Conservation (phyloP, 1,140 invertebrate species). For the Cardiocondyla obscurior region DNA sequence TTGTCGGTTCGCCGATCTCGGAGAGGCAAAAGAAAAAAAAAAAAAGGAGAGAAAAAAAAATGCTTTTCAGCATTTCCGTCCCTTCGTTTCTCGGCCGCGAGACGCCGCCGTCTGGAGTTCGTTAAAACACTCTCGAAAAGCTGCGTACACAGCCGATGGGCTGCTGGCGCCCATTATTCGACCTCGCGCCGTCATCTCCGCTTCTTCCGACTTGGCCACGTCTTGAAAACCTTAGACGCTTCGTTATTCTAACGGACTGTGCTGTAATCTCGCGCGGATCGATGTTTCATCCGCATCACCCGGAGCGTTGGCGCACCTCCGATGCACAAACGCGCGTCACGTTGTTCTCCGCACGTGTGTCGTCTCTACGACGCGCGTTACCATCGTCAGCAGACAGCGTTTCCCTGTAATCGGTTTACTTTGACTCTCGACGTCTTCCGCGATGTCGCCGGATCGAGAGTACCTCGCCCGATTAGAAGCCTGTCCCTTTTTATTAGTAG, state of each 20-base stretch:
- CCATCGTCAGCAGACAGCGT: not conserved
- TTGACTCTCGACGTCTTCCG: not conserved
- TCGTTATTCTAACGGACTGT: not conserved
- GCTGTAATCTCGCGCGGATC: slow-evolving; percentile 23
- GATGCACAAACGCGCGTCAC: not conserved
- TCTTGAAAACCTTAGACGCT: slow-evolving; percentile 42
- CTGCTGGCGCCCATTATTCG: slow-evolving; percentile 35
- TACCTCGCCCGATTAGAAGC: not conserved
- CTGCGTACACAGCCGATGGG: slow-evolving; percentile 46
- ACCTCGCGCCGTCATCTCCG: not conserved
- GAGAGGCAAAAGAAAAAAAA: no score
- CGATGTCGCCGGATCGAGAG: not conserved
- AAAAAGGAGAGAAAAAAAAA: no score
- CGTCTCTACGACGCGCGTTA: not conserved
- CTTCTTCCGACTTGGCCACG: not conserved
- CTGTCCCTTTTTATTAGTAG: not conserved
- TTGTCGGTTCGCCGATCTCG: not conserved
- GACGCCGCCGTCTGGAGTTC: slow-evolving; percentile 36
- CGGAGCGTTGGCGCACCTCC: not conserved
- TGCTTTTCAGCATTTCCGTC: not conserved
- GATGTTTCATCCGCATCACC: slow-evolving; percentile 11
- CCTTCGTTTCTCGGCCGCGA: not conserved
- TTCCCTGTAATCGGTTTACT: not conserved
- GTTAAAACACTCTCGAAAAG: slow-evolving; percentile 55
- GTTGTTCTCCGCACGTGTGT: not conserved